phyloP scores from a whole-genome alignment of 1,140 invertebrate species.

The Rhyacophila brunnea region DNA sequence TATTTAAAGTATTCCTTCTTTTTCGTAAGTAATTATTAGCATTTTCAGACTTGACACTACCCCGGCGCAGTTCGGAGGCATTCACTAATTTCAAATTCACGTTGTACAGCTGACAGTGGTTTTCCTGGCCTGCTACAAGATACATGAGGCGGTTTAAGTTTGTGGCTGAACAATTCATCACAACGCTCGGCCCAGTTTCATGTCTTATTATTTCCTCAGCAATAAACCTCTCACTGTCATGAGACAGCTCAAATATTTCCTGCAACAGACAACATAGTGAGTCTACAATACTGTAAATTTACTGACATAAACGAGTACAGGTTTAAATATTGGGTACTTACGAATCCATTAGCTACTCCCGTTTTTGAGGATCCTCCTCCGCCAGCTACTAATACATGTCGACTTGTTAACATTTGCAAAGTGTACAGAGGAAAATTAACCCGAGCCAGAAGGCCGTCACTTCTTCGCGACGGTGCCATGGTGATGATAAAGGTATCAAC shows the following conservation, averaged over 20 bases:
- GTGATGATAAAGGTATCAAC: conserved; percentile 3
- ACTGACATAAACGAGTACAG: background rate
- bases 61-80: conserved; percentile 48
- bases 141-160: conserved; percentile 62
- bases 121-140: conserved; percentile 88
- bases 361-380: conserved; percentile 94
- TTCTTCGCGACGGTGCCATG: conserved; percentile 31
- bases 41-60: conserved; percentile 48
- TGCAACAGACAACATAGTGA: conserved; percentile 44
- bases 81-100: conserved; percentile 70
- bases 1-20: conserved; percentile 42
- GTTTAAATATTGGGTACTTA: conserved; percentile 51
- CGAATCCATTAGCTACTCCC: conserved; percentile 93
- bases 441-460: conserved; percentile 71
- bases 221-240: conserved; percentile 75
- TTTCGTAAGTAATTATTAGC: conserved; percentile 47
- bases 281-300: conserved; percentile 12
- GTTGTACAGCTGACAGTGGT: conserved; percentile 85
- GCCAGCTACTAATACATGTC: conserved; percentile 91
- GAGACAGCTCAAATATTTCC: conserved; percentile 90
- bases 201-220: conserved; percentile 84
- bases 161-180: conserved; percentile 83
- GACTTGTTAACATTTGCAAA: conserved; percentile 83
- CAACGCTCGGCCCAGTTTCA: conserved; percentile 83
- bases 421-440: conserved; percentile 93